Percentiles rank a stretch among this genome's conserved stretches.
phyloP scores from a whole-genome alignment of 2,888 invertebrate genomes.

The Sinohyriopsis cumingii region DNA sequence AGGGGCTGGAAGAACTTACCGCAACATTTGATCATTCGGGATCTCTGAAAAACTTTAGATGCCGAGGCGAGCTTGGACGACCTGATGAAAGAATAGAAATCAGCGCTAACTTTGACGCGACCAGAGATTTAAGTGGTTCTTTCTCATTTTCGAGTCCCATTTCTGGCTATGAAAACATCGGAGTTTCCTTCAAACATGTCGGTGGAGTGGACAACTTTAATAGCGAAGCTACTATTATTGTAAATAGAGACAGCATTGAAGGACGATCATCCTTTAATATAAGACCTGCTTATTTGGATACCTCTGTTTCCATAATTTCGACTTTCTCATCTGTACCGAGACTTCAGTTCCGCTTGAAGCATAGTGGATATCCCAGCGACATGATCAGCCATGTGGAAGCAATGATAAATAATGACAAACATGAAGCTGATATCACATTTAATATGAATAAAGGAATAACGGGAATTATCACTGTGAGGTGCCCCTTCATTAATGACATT shows the following conservation, averaged over 20 bases:
- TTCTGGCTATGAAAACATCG: conserved; percentile 18
- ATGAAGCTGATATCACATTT: conserved; percentile 4
- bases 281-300: too few species aligned
- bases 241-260: too few species aligned
- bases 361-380: conserved; percentile 8
- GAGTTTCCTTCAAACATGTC: conserved; percentile 26
- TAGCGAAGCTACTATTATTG: conserved; percentile 8
- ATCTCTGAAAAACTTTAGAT: conserved; percentile 12
- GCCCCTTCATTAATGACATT: too few species aligned
- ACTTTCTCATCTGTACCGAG: too few species aligned
- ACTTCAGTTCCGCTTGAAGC: neutral
- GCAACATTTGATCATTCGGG: conserved; percentile 36
- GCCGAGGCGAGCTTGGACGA: conserved; percentile 19
- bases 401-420: conserved; percentile 5
- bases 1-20: conserved; percentile 27
- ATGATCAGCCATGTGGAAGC: conserved; percentile 10
- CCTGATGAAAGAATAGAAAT: conserved; percentile 19
- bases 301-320: too few species aligned
- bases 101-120: conserved; percentile 12
- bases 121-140: neutral
- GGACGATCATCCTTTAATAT: too few species aligned
- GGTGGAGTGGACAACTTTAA: conserved; percentile 32
- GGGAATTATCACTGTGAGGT: too few species aligned
- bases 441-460: neutral
- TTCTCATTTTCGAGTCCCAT: too few species aligned